Percentiles rank a stretch among this genome's conserved stretches.
Conservation (phyloP, 2,888 invertebrate genomes). For the Blera fallax region DNA sequence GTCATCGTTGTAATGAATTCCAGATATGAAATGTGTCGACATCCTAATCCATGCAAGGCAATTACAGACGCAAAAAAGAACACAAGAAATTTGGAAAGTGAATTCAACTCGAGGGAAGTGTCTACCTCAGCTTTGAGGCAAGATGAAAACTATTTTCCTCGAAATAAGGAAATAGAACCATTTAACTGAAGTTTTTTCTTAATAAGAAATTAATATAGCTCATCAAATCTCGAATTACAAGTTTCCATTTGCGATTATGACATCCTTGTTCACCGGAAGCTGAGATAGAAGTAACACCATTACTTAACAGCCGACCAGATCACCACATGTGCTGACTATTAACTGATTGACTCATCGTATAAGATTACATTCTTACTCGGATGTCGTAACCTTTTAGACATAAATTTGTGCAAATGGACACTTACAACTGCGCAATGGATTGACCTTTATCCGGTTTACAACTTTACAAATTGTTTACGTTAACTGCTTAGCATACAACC, state of each 20-base stretch:
- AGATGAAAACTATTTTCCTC: too few species aligned
- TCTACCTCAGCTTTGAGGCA: too few species aligned
- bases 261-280: slow-evolving; percentile 9
- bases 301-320: not conserved
- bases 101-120: too few species aligned
- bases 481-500: not conserved
- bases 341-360: slow-evolving; percentile 15
- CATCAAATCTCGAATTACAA: too few species aligned
- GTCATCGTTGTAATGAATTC: too few species aligned
- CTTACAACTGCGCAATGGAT: not conserved
- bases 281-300: not conserved
- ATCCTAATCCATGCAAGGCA: too few species aligned
- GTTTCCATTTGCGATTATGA: not conserved
- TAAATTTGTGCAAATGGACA: not conserved
- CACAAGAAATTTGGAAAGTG: too few species aligned
- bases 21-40: too few species aligned
- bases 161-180: too few species aligned
- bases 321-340: not conserved
- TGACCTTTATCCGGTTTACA: not conserved
- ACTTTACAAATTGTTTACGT: not conserved
- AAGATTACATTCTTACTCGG: slow-evolving; percentile 10
- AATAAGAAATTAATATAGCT: too few species aligned
- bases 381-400: not conserved
- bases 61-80: too few species aligned
- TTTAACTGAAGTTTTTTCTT: too few species aligned